Evolutionary conservation across 2,888 invertebrate genomes (phyloP), one percentile per base, ranked within the genome.

Genomic region (Andrena fulva): DNA sequence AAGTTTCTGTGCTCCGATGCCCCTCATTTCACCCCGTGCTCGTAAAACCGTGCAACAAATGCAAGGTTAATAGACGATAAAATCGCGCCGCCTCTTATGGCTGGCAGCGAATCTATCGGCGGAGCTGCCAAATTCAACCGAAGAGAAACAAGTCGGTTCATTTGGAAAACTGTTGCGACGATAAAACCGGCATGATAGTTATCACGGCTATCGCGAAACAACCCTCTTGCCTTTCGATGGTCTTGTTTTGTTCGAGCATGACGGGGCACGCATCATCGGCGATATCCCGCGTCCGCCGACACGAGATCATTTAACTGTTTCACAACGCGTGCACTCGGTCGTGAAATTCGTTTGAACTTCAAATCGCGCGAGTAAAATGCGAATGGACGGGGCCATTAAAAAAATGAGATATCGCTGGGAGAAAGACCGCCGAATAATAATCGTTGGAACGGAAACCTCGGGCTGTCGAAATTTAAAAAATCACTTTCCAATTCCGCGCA

Each of bases 261-360:
- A 27, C 52, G 20, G 27, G 42, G 67, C 42, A 8, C 68, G 42
- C 56, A 42, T 31, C 56, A 16, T 10, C 27, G 71, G 33, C 52
- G 52, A 66, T 20, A 50, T 33, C n/a, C 8, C 48, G 16, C 20
- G 20, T 56, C 10, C 27, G 59, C 59, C 10, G 27, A 29, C 29
- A 10, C 35, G 35, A 31, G 16, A 63, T 71, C 71, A 24, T 33
- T 50, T 20, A n/a, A 5, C 8, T 6, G 33, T 24, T 24, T 24
- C 63, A 12, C 27, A 48, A 20, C 29, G 27, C 31, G 7, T 29
- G 50, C 8, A 31, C 16, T n/a, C 10, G 29, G 60, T 27, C 27
- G 59, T 10, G 72, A 31, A 68, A 68, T 68, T 71, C 52, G 68
- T 67, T 62, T 67, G 52, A 75, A 75, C 70, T 62, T 75, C 71